Base-by-base conservation (phyloP, 1,140 invertebrate species). In the Holcopasites calliopsidis region DNA sequence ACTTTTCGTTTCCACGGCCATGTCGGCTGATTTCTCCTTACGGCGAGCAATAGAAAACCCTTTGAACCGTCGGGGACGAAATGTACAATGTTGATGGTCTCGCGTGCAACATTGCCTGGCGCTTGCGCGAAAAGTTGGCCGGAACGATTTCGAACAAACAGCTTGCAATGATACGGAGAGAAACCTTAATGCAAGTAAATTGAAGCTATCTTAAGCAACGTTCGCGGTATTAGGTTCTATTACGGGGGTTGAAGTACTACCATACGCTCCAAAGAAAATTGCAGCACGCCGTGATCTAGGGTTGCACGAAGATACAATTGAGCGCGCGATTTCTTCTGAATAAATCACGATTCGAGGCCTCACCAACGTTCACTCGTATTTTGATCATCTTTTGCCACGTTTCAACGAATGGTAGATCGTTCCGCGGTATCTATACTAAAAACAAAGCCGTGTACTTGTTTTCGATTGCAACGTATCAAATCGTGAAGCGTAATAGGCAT, bases 111-210 rank as follows among this genome's bases (percentile, higher is more conserved):
- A n/a, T n/a, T n/a, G n/a, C n/a, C n/a, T n/a, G 2, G 47, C 77
- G 50, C 57, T 26, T 80, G 77, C 79, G 71, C 55, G 35, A n/a
- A 33, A 47, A 69, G 31, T 31, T 49, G 18, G 18, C 3, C 33
- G 18, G 11, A 4, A 58, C 21, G 2, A 75, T 70, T 33, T 52
- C 28, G 18, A 3, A 3, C 0, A 11, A 18, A 3, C n/a, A 47
- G 47, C 66, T n/a, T 61, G 23, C n/a, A n/a, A 16, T 23, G 23
- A 44, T 42, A 62, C 50, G 10, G 31, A n/a, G 21, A 49, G 16
- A 23, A 50, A 55, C 5, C 33, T 18, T 18, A 49, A 60, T 13
- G 42, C n/a, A n/a, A 1, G 10, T 38, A 49, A 31, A 60, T 60
- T 38, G 5, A 0, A 23, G 21, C 16, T 3, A 57, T 11, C n/a